phyloP scores from a whole-genome alignment of 2,113 vertebrate species.

The Dendrocopos noguchii region DNA sequence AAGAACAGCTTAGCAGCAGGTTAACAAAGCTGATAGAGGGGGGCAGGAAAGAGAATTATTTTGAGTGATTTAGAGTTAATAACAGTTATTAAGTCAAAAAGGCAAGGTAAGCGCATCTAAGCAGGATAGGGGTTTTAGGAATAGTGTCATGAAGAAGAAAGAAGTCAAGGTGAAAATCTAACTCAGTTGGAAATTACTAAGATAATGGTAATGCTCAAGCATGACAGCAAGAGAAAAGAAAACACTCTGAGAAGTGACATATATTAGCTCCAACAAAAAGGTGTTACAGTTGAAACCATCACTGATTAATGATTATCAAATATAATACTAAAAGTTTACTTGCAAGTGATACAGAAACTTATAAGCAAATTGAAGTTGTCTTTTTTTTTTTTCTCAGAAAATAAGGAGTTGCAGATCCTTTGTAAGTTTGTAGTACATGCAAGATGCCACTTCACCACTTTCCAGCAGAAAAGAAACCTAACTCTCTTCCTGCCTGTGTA shows the following conservation, averaged over 20 bases:
- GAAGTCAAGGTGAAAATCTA: neutral
- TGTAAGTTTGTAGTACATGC: neutral
- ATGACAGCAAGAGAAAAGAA: neutral
- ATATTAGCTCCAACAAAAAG: neutral
- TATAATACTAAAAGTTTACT: neutral
- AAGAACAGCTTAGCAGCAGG: neutral
- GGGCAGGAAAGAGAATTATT: neutral
- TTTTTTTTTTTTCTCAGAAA: fast-evolving
- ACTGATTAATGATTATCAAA: neutral
- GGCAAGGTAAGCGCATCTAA: neutral
- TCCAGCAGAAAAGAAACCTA: neutral
- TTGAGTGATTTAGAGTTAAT: no score
- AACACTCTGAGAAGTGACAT: neutral
- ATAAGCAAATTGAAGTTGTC: neutral
- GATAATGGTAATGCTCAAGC: no score
- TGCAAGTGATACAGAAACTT: neutral
- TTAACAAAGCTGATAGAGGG: neutral
- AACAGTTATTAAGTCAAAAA: neutral
- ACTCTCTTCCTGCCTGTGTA: neutral
- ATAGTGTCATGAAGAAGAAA: neutral
- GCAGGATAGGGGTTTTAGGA: neutral
- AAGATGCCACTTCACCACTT: neutral
- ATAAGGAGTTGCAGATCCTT: neutral
- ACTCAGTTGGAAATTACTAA: neutral
- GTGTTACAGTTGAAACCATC: neutral